These are phyloP conservation scores for Salvelinus namaycush DNA, from an alignment of 2,113 vertebrate species.

Conservation along the genomic window DNA sequence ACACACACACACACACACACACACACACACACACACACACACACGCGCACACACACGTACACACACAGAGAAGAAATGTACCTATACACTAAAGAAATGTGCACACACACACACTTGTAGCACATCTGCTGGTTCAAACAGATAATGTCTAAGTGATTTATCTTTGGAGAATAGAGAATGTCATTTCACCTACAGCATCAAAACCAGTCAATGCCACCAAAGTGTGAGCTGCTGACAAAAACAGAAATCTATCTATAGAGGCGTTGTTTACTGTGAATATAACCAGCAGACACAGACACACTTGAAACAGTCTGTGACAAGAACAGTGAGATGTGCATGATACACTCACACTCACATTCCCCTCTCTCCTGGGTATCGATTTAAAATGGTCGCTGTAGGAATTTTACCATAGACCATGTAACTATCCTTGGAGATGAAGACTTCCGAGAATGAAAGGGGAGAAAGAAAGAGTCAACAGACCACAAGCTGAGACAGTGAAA, in stretches of 20 bases:
- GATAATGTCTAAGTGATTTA: constrained; percentile 56
- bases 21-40: constrained; percentile 23
- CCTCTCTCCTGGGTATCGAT: constrained; percentile 70
- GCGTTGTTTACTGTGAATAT: constrained; percentile 52
- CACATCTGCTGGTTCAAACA: constrained; percentile 45
- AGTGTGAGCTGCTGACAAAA: constrained; percentile 36
- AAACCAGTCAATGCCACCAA: constrained; percentile 44
- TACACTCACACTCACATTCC: constrained; percentile 41
- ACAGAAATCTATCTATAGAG: constrained; percentile 54
- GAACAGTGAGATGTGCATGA: constrained; percentile 57
- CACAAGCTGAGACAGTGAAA: constrained; percentile 80
- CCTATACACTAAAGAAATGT: constrained; percentile 4
- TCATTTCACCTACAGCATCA: constrained; percentile 35
- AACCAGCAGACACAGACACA: constrained; percentile 29
- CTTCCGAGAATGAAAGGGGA: constrained; percentile 66
- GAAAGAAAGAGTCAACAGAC: constrained; percentile 59
- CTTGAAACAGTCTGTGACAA: constrained; percentile 56
- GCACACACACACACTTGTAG: constrained; percentile 64
- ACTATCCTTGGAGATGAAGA: constrained; percentile 75
- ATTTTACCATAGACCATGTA: constrained; percentile 65
- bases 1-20: constrained; percentile 49
- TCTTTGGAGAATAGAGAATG: constrained; percentile 56
- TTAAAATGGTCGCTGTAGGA: constrained; percentile 73
- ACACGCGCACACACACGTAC: neutral
- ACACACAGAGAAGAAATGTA: neutral